Conservation (phyloP, 2,797 vertebrate species). For the Rhinella marina region DNA sequence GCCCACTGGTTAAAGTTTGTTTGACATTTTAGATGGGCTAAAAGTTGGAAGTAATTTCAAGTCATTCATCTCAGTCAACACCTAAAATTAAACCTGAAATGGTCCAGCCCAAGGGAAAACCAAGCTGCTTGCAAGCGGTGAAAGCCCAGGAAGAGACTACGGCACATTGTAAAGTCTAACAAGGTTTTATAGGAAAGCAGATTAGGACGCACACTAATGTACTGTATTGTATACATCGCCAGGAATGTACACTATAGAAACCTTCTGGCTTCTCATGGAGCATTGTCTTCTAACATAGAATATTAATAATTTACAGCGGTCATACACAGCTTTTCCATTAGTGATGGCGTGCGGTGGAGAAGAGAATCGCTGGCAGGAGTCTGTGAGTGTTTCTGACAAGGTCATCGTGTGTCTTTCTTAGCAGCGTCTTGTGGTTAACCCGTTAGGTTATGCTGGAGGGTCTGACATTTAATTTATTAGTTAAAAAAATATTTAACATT, state of each 20-base stretch:
- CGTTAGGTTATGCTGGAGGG: not conserved
- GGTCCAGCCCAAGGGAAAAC: constrained; percentile 66
- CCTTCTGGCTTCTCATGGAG: constrained; percentile 71
- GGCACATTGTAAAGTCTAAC: constrained; percentile 62
- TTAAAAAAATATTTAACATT: not conserved
- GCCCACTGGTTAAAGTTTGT: constrained; percentile 70
- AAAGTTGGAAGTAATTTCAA: constrained; percentile 70
- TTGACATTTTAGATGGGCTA: constrained; percentile 69
- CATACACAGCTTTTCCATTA: constrained; percentile 75
- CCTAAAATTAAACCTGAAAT: constrained; percentile 73
- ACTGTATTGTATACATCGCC: not conserved
- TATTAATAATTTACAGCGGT: constrained; percentile 79
- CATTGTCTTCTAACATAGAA: constrained; percentile 73
- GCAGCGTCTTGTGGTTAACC: constrained; percentile 26
- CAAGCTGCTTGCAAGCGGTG: constrained; percentile 66
- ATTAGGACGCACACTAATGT: constrained; percentile 68
- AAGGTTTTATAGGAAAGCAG: constrained; percentile 46
- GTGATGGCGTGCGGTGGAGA: constrained; percentile 65
- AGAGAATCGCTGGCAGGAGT: constrained; percentile 66
- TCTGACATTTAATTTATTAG: not conserved
- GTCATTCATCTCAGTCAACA: constrained; percentile 72
- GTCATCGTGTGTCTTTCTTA: constrained; percentile 61
- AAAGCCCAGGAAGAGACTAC: constrained; percentile 66
- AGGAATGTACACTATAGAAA: constrained; percentile 6
- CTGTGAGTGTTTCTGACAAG: constrained; percentile 66